phyloP scores from a whole-genome alignment of 2,113 vertebrate genomes.

The Riparia riparia region DNA sequence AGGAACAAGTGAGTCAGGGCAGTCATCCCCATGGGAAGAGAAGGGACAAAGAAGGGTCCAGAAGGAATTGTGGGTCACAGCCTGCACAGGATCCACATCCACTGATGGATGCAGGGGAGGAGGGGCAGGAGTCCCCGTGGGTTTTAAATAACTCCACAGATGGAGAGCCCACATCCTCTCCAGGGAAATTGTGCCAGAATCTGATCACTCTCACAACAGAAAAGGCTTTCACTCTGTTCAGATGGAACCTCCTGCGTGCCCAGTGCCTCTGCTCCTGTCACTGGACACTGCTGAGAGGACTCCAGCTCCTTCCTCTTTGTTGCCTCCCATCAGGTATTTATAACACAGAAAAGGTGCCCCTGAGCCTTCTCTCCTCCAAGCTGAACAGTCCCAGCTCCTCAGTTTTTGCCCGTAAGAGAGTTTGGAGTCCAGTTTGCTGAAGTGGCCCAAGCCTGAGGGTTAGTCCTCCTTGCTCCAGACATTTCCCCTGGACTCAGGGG shows the following conservation, averaged over 20 bases:
- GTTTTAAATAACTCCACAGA: background rate
- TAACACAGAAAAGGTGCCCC: background rate
- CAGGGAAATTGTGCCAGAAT: rapidly evolving
- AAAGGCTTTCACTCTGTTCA: background rate
- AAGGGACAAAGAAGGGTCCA: background rate
- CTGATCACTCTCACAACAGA: background rate
- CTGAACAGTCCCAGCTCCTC: background rate
- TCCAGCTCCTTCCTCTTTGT: rapidly evolving
- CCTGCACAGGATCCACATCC: background rate
- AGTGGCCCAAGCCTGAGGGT: background rate
- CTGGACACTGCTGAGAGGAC: background rate
- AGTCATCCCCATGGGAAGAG: background rate
- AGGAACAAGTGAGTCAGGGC: background rate
- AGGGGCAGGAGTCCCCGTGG: background rate
- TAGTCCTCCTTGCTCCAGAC: background rate
- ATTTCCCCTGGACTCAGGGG: background rate
- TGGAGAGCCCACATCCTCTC: background rate
- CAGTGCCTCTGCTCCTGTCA: background rate
- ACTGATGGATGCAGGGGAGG: background rate
- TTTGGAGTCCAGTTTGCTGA: background rate
- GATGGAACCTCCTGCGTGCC: background rate
- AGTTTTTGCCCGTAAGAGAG: background rate
- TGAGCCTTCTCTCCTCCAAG: background rate
- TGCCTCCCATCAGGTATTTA: background rate
- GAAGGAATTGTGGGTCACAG: background rate